Evolutionary conservation across 2,888 invertebrate species (phyloP), one percentile per base, ranked within the genome.

Genomic region (Caenorhabditis uteleia): DNA sequence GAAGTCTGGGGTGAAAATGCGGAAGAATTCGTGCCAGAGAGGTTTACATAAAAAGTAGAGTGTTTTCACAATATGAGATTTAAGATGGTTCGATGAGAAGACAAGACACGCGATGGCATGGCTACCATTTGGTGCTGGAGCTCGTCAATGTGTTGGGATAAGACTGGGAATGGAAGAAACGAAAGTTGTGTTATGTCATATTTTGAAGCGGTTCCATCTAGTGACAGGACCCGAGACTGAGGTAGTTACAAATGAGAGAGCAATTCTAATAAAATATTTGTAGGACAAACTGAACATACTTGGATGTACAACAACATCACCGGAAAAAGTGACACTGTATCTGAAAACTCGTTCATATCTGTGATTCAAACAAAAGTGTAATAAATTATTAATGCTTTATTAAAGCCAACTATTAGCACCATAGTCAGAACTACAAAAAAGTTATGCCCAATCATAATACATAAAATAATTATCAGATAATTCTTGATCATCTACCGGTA

Each of bases 1-100:
- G 59, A 73, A n/a, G 49, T 81, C 16, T 81, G 80, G 79, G 79
- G 80, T 42, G 66, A 71, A 18, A 68, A 80, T 60, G 76, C 77
- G 2, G 70, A 77, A 31, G 59, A 75, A 12, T 80, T 81, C 47
- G 62, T 58, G 18, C 80, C 80, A 1, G 80, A 79, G 45, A 70
- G 80, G 71, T 74, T 25, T 25, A 4, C 25, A 12, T 25, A 12
- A 44, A 40, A 23, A n/a, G 4, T 20, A 18, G n/a, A 25, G 14
- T 29, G 10, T n/a, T 33, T 3, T 26, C 8, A 39, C 21, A 23
- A 12, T 16, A 10, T 26, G 21, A 4, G 2, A 20, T 31, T 57
- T 29, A 38, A 71, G 69, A 55, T 80, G 69, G 68, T 46, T 65
- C 12, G 43, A 59, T 2, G 26, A 31, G 0, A 23, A 36, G 12